Base-by-base conservation (phyloP, 2,888 invertebrate species). In the Clanis bilineata region DNA sequence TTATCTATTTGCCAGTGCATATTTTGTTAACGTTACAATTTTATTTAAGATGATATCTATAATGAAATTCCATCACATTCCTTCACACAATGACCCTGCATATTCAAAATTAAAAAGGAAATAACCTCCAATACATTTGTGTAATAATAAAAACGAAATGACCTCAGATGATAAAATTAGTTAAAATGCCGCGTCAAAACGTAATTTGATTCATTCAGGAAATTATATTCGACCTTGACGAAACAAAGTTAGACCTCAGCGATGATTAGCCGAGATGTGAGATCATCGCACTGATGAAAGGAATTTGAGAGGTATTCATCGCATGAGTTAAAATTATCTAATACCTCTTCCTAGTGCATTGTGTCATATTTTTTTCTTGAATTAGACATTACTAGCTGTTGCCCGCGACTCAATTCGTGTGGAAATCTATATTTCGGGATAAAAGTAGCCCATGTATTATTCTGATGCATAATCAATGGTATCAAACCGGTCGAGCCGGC, bases 221-320 rank as follows among this genome's bases (percentile, higher is more conserved):
- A 80, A 72, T 69, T 69, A 70, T 72, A 71, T 71, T 67, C 62
- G 74, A 70, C 84, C 83, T 85, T 84, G 82, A 70, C 59, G 62
- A 64, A 67, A 67, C 72, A 73, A 73, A 72, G 67, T 66, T 71
- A 66, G 47, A 38, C 25, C 15, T 28, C 25, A 51, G 15, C 18
- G 10, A 69, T 51, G 32, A 70, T 66, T 65, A 64, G 67, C 61
- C 70, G 66, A 61, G 60, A 21, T 21, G 47, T 76, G 73, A 79
- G 73, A 71, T 79, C 76, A 78, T 61, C 61, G 38, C 25, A 25
- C 25, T 45, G 51, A 51, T 51, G 61, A 59, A 3, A 60, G 44
- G 22, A 61, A 32, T 61, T 36, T 60, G 62, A 44, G 55, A 63
- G 51, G 55, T 32, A 56, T 60, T 57, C 28, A 25, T 41, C 32